Conservation (phyloP, 2,888 invertebrate genomes). For the Trimorus sp. region DNA sequence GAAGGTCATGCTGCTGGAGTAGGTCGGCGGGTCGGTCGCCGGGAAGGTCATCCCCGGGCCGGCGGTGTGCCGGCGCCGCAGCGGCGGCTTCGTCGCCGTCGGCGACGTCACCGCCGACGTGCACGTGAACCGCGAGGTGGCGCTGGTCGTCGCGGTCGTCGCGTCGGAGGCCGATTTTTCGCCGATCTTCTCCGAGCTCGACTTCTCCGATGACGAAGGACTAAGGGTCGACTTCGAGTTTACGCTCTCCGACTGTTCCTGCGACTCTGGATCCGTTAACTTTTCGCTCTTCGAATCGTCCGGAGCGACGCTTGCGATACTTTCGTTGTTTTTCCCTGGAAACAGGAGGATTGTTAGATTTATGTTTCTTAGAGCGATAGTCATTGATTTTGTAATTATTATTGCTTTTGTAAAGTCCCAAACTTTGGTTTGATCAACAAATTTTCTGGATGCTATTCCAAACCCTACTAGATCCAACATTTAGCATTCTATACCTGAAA, state of each 20-base stretch:
- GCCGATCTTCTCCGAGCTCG: constrained; percentile 78
- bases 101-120: constrained; percentile 78
- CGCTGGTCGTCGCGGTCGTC: constrained; percentile 70
- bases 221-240: constrained; percentile 76
- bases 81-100: constrained; percentile 76
- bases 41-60: constrained; percentile 80
- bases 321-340: constrained; percentile 75
- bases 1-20: constrained; percentile 79
- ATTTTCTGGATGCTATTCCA: too few species aligned
- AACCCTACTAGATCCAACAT: too few species aligned
- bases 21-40: constrained; percentile 79
- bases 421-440: too few species aligned
- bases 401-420: too few species aligned
- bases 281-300: constrained; percentile 63
- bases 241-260: constrained; percentile 72
- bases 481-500: too few species aligned
- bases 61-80: constrained; percentile 78
- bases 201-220: constrained; percentile 77
- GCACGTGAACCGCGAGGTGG: constrained; percentile 74
- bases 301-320: constrained; percentile 3
- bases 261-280: constrained; percentile 65
- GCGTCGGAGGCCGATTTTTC: constrained; percentile 73
- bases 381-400: too few species aligned
- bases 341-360: not conserved
- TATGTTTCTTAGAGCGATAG: too few species aligned